Evolutionary conservation across 1,140 invertebrate species (phyloP).

Genomic region (Drosophila setifemur): DNA sequence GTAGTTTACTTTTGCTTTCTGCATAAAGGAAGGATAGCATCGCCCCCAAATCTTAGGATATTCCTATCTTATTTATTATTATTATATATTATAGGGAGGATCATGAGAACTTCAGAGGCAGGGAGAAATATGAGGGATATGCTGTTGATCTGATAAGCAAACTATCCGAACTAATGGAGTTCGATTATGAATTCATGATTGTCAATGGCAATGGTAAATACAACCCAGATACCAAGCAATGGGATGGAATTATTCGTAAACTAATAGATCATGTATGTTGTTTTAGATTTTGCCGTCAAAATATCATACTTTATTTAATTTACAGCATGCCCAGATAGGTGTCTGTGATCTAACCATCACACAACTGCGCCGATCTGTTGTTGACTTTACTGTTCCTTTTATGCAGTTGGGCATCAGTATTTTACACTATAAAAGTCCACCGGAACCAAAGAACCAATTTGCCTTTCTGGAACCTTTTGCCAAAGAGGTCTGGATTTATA

Average conservation of each 20-base stretch:
- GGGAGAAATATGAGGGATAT: conserved; percentile 88
- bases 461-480: conserved; percentile 96
- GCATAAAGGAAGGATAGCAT: too few relatives aligned
- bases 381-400: conserved; percentile 96
- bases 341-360: conserved; percentile 96
- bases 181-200: conserved; percentile 89
- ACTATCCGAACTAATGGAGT: conserved; percentile 87
- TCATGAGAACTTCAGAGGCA: conserved; percentile 68
- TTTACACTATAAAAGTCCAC: conserved; percentile 93
- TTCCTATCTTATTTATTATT: background rate
- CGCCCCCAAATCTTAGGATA: too few relatives aligned
- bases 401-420: conserved; percentile 95
- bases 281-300: background rate
- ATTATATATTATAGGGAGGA: conserved; percentile 39
- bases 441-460: conserved; percentile 94
- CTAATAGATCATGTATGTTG: conserved; percentile 89
- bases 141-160: conserved; percentile 89
- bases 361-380: conserved; percentile 89
- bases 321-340: conserved; percentile 92
- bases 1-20: too few relatives aligned
- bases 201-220: conserved; percentile 88
- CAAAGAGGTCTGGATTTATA: conserved; percentile 96
- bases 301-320: background rate
- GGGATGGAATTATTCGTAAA: conserved; percentile 93
- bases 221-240: conserved; percentile 87